Percentiles rank a stretch among this genome's conserved stretches.
phyloP scores from a whole-genome alignment of 2,113 vertebrate species.

The Lepisosteus oculatus region DNA sequence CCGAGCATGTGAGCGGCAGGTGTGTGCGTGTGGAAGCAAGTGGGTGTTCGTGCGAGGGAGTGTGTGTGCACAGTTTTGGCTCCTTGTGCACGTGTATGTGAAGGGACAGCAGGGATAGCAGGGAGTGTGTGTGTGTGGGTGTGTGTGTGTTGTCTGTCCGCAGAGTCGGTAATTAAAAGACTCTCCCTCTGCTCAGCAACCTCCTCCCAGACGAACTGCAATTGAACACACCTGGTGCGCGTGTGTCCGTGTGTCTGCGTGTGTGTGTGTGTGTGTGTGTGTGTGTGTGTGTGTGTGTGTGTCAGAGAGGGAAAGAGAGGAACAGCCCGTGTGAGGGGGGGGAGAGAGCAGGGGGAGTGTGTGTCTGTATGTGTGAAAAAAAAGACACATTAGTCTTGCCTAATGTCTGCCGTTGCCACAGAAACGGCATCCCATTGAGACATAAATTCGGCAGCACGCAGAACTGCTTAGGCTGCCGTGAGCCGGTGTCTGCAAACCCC shows the following conservation, averaged over 20 bases:
- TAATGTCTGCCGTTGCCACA: slow-evolving; percentile 67
- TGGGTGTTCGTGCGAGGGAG: too few relatives aligned
- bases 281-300: background rate
- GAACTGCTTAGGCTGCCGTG: slow-evolving; percentile 29
- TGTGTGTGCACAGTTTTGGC: too few relatives aligned
- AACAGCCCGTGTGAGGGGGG: background rate
- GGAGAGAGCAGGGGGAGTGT: background rate
- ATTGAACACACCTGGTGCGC: too few relatives aligned
- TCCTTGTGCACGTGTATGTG: too few relatives aligned
- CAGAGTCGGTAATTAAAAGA: too few relatives aligned
- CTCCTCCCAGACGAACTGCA: too few relatives aligned
- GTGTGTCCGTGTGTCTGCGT: too few relatives aligned
- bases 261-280: slow-evolving; percentile 1
- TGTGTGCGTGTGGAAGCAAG: background rate
- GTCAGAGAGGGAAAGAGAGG: background rate
- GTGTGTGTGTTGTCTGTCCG: too few relatives aligned
- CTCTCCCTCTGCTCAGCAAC: too few relatives aligned
- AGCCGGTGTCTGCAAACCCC: background rate
- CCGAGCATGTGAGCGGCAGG: slow-evolving; percentile 22
- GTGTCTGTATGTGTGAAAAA: slow-evolving; percentile 40
- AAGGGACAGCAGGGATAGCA: too few relatives aligned
- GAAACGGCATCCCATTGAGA: slow-evolving; percentile 62
- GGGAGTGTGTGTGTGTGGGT: slow-evolving; percentile 12
- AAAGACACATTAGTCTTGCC: slow-evolving; percentile 53
- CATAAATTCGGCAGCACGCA: slow-evolving; percentile 41